Percentiles rank a stretch among this genome's conserved stretches.
These are phyloP conservation scores for Ornithoptera alexandrae DNA, from an alignment of 2,888 invertebrate species.

Conservation along the genomic window DNA sequence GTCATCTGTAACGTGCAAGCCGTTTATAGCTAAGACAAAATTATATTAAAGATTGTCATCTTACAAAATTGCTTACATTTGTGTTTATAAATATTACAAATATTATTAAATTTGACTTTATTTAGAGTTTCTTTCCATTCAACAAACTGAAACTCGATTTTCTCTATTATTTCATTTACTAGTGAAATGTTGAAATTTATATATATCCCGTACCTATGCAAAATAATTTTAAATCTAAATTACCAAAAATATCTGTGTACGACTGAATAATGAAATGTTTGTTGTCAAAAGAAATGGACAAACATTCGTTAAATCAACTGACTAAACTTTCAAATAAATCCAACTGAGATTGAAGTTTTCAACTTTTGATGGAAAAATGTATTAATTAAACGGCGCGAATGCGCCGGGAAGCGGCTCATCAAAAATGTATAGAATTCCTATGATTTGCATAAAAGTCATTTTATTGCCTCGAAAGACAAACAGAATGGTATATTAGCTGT, in stretches of 20 bases:
- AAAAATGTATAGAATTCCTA: slow-evolving; percentile 81
- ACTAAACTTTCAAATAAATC: slow-evolving; percentile 23
- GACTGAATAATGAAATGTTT: neutral
- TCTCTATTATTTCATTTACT: no score
- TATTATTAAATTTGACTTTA: no score
- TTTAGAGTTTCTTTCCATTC: no score
- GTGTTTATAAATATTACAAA: no score
- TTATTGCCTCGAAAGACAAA: slow-evolving; percentile 80
- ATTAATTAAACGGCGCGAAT: slow-evolving; percentile 73
- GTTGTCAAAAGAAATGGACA: neutral
- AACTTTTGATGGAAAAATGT: slow-evolving; percentile 68
- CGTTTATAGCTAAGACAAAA: no score
- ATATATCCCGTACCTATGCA: no score
- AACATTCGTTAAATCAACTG: slow-evolving; percentile 5
- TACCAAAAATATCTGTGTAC: neutral
- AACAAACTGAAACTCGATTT: no score
- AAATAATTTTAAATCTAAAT: neutral
- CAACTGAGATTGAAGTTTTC: slow-evolving; percentile 20
- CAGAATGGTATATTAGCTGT: slow-evolving; percentile 77
- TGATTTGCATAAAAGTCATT: slow-evolving; percentile 81
- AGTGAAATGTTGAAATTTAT: no score
- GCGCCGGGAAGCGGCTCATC: slow-evolving; percentile 69
- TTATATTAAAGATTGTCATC: no score
- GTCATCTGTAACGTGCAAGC: no score
- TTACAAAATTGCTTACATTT: no score